Percentiles rank a stretch among this genome's conserved stretches.
Evolutionary conservation across 2,888 invertebrate genomes (phyloP).

Genomic region (Dioctria linearis): DNA sequence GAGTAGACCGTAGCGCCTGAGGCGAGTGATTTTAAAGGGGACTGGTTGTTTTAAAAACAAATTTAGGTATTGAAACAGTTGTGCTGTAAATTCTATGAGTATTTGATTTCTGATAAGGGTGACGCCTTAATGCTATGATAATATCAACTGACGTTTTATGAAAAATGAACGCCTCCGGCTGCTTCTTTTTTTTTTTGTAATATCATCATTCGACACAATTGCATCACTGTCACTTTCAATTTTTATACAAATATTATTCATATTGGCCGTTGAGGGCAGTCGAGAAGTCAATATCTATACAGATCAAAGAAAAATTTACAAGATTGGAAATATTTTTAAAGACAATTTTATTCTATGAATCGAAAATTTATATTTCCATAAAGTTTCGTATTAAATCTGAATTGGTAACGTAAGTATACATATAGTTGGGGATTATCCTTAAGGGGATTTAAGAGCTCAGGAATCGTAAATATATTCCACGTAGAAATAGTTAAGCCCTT

Average conservation of each 20-base stretch:
- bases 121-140: conserved; percentile 51
- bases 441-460: too few species aligned
- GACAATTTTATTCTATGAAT: too few species aligned
- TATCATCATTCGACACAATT: not conserved
- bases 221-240: conserved; percentile 44
- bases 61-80: conserved; percentile 44
- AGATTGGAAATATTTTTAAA: too few species aligned
- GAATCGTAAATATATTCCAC: too few species aligned
- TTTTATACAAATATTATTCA: conserved; percentile 22
- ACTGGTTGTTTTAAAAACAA: conserved; percentile 38
- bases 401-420: too few species aligned
- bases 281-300: too few species aligned
- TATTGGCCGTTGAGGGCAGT: not conserved
- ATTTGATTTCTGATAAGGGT: conserved; percentile 50
- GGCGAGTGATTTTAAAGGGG: not conserved
- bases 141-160: conserved; percentile 54
- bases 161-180: conserved; percentile 54
- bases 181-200: conserved; percentile 16
- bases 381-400: too few species aligned
- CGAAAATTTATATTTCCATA: too few species aligned
- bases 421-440: too few species aligned
- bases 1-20: conserved; percentile 2
- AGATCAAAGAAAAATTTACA: too few species aligned
- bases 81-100: conserved; percentile 18
- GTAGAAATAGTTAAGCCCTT: too few species aligned